phyloP scores from a whole-genome alignment of 2,797 vertebrate genomes.

The Dendrocincla tyrannina region DNA sequence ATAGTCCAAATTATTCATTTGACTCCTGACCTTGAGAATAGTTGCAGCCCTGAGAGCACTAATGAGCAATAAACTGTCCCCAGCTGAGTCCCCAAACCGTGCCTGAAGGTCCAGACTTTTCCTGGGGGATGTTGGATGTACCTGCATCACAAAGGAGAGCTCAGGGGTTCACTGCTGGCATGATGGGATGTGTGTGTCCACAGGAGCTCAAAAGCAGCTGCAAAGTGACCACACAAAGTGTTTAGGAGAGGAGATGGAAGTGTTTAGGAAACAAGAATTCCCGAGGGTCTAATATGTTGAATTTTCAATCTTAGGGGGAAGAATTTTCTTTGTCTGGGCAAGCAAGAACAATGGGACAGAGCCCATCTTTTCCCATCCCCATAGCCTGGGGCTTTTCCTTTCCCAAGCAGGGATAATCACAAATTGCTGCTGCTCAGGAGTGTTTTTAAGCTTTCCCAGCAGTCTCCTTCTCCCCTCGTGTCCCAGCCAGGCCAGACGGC shows the following conservation, averaged over 20 bases:
- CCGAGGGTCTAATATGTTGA: background rate
- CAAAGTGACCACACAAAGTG: background rate
- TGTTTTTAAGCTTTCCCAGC: background rate
- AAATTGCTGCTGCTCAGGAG: background rate
- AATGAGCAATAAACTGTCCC: background rate
- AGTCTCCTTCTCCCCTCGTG: background rate
- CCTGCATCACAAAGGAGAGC: background rate
- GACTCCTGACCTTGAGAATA: background rate
- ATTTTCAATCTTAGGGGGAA: background rate
- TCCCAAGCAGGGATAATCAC: background rate
- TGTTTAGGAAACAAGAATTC: background rate
- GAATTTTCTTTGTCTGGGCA: background rate
- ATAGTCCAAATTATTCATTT: background rate
- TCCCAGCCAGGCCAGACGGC: rapidly evolving
- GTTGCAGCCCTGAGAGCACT: background rate
- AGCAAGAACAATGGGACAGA: background rate
- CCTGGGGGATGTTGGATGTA: background rate
- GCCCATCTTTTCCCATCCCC: background rate
- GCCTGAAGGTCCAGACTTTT: background rate
- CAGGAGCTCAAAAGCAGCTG: background rate
- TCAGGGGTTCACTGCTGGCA: background rate
- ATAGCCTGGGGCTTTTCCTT: background rate
- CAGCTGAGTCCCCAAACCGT: background rate
- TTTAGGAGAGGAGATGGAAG: background rate
- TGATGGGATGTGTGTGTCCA: rapidly evolving